Percentiles rank a stretch among this genome's conserved stretches.
These are phyloP conservation scores for Drosophila navojoa DNA, from an alignment of 1,140 invertebrate species.

Conservation along the genomic window DNA sequence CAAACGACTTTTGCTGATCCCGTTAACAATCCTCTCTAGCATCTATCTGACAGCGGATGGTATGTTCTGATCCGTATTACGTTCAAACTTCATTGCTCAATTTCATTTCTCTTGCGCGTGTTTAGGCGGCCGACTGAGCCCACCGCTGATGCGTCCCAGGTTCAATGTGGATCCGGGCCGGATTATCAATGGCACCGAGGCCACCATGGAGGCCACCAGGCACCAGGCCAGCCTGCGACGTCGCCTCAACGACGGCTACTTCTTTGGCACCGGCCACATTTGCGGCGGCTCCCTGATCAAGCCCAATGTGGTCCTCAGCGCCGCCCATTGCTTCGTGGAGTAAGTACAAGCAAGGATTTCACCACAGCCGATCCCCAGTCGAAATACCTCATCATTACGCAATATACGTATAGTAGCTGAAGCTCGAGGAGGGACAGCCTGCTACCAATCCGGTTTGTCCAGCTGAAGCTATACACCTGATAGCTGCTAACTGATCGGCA, in stretches of 20 bases:
- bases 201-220: slow-evolving; percentile 55
- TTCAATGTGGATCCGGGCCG: slow-evolving; percentile 59
- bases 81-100: too few relatives aligned
- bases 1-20: neutral
- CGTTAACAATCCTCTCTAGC: slow-evolving; percentile 1
- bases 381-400: too few relatives aligned
- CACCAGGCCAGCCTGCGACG: slow-evolving; percentile 79
- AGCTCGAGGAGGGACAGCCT: too few relatives aligned
- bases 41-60: slow-evolving; percentile 2
- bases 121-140: neutral
- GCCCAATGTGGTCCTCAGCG: slow-evolving; percentile 77
- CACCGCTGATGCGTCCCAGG: slow-evolving; percentile 36
- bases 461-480: too few relatives aligned
- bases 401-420: too few relatives aligned
- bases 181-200: slow-evolving; percentile 75
- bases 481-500: too few relatives aligned
- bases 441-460: too few relatives aligned
- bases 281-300: slow-evolving; percentile 83
- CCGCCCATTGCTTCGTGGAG: slow-evolving; percentile 84
- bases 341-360: slow-evolving; percentile 42
- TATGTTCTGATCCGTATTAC: slow-evolving; percentile 3
- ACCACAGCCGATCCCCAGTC: too few relatives aligned
- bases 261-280: slow-evolving; percentile 73
- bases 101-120: neutral
- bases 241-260: slow-evolving; percentile 70